These are phyloP conservation scores for Ptilodon capucinus DNA, from an alignment of 2,888 invertebrate genomes.

Conservation along the genomic window DNA sequence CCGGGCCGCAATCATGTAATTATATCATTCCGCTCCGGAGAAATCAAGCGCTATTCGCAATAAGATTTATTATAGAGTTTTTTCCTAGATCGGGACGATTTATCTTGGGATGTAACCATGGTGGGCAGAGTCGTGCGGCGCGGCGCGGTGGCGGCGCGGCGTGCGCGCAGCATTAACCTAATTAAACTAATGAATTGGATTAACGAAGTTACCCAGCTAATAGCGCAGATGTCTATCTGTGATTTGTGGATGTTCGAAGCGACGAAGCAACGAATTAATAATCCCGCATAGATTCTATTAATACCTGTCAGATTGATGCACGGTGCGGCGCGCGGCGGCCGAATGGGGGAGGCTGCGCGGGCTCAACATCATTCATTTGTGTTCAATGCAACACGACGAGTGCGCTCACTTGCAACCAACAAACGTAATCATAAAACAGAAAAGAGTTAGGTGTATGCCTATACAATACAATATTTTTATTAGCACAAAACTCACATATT, in stretches of 20 bases:
- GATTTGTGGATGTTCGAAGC: constrained; percentile 30
- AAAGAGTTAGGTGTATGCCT: too few relatives aligned
- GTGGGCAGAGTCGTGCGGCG: constrained; percentile 16
- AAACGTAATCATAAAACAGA: background rate
- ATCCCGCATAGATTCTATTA: constrained; percentile 38
- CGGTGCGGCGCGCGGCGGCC: constrained; percentile 4
- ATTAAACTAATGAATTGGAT: constrained; percentile 61
- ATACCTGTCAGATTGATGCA: constrained; percentile 37
- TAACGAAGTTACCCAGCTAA: constrained; percentile 30
- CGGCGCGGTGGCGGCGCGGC: constrained; percentile 11
- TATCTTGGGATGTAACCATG: constrained; percentile 27
- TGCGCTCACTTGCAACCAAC: background rate
- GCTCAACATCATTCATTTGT: constrained; percentile 1
- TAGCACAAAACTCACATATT: too few relatives aligned
- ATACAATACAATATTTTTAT: too few relatives aligned
- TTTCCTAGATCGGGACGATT: constrained; percentile 48
- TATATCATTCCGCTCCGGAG: constrained; percentile 55
- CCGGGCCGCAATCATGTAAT: constrained; percentile 52
- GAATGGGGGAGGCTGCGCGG: too few relatives aligned
- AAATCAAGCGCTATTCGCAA: constrained; percentile 55
- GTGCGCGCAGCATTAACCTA: constrained; percentile 49
- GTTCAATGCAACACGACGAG: background rate
- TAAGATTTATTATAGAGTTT: constrained; percentile 51
- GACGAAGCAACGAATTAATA: constrained; percentile 34
- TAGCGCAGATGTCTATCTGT: constrained; percentile 30